Percentiles rank a stretch among this genome's conserved stretches.
Evolutionary conservation across 2,113 vertebrate genomes (phyloP).

Genomic region (Coreoperca whiteheadi): DNA sequence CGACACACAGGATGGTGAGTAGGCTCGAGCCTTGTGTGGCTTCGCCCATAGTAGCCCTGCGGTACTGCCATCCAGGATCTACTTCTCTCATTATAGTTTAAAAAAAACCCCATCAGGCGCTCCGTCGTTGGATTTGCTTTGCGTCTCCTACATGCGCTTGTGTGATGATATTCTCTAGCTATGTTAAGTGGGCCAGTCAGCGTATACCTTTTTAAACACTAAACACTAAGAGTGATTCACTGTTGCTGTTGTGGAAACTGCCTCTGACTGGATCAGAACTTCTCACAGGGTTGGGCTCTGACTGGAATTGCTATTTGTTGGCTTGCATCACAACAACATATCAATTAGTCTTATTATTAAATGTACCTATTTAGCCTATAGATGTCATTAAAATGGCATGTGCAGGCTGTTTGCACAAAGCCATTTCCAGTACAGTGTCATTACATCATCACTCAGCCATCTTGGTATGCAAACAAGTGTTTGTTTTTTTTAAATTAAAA

Average conservation of each 20-base stretch:
- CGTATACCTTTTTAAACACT: not conserved
- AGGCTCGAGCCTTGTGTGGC: conserved; percentile 37
- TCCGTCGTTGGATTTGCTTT: not conserved
- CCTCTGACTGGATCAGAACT: conserved; percentile 60
- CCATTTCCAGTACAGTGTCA: conserved; percentile 59
- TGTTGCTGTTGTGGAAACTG: conserved; percentile 39
- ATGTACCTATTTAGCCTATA: too few species aligned
- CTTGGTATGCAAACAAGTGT: conserved; percentile 73
- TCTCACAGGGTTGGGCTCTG: conserved; percentile 18
- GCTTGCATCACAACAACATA: not conserved
- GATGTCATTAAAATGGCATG: not conserved
- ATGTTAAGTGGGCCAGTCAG: not conserved
- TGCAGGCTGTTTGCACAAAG: conserved; percentile 48
- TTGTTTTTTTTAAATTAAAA: conserved; percentile 68
- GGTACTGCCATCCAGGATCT: conserved; percentile 32
- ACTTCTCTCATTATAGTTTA: not conserved
- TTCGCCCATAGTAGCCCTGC: conserved; percentile 57
- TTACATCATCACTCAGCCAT: conserved; percentile 79
- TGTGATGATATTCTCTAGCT: not conserved
- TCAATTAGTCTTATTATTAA: not conserved
- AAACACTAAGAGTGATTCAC: conserved; percentile 17
- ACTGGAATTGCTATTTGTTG: conserved; percentile 22
- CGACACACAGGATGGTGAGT: conserved; percentile 95
- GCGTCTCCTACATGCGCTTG: not conserved
- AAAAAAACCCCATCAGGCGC: too few species aligned